Base-by-base conservation (phyloP, 2,113 vertebrate genomes). In the Oreochromis tanganicae region DNA sequence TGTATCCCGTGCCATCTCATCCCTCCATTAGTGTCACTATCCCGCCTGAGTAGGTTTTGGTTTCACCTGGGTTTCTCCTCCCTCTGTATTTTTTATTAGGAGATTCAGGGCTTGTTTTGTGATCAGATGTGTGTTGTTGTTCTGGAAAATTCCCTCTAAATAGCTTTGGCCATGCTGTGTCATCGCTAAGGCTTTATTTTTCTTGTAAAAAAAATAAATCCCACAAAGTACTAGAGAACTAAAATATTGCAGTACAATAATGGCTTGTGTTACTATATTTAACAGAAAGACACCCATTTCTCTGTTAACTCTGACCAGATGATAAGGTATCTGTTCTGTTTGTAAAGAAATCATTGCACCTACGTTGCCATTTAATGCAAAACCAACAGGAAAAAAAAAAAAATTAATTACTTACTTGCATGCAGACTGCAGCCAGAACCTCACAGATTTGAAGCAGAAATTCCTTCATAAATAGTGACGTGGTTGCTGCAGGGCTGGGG, bases 21-120 rank as follows among this genome's bases (percentile, higher is more conserved):
- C 46, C 73, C 73, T 78, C 19, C 50, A 66, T 48, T 83, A 81
- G 41, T 57, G 61, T 84, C 82, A 12, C 82, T 81, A 88, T 85
- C 19, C 79, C 9, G 3, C 24, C 87, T 6, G 13, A 10, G 16
- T 48, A 83, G 86, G 57, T 93, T 92, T 78, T 87, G 32, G 71
- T 93, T 92, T 92, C 91, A 88, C 82, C 43, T 78, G 83, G 82
- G 89, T 90, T 88, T 85, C 34, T 82, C 34, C 41, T 80, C 63
- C 59, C 50, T 84, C 82, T 90, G 75, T 92, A 55, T 88, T 85
- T 89, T 90, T 92, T 27, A 88, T 79, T 32, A 68, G 79, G 36
- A 81, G 71, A 24, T 50, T 84, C 13, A 2, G 34, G 12, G 41
- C 59, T 80, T 83, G 66, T 79, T 89, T 83, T 75, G 21, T 36